A percentile compares a stretch with the other conserved stretches of the same genome.
Conservation (phyloP, 1,140 invertebrate species). For the Ceratina calcarata region DNA sequence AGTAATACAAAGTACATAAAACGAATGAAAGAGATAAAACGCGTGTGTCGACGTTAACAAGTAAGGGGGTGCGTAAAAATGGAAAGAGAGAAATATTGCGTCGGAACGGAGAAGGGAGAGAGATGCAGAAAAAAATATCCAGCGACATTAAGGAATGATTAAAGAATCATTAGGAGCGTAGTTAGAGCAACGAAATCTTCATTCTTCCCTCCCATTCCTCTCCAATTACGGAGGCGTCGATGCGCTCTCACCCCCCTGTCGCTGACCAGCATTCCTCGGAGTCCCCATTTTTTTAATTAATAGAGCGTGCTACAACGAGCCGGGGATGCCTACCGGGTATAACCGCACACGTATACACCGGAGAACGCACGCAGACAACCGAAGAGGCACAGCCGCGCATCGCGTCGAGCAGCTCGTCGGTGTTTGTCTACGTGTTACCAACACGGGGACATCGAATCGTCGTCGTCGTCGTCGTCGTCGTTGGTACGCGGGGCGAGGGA, state of each 20-base stretch:
- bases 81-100: not conserved
- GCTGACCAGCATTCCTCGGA: slow-evolving; percentile 58
- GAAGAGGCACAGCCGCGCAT: not conserved
- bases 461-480: not conserved
- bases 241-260: slow-evolving; percentile 42
- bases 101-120: not conserved
- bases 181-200: slow-evolving; percentile 49
- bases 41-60: not conserved
- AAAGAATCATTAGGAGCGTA: slow-evolving; percentile 49
- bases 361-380: not conserved
- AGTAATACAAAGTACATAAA: not conserved
- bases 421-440: slow-evolving; percentile 28
- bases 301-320: slow-evolving; percentile 61
- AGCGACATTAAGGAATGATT: slow-evolving; percentile 46
- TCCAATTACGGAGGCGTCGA: slow-evolving; percentile 58
- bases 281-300: slow-evolving; percentile 67
- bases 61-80: not conserved
- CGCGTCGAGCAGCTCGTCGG: not conserved
- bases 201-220: slow-evolving; percentile 32
- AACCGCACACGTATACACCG: slow-evolving; percentile 14
- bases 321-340: slow-evolving; percentile 48
- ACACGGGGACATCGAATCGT: slow-evolving; percentile 16
- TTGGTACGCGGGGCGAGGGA: slow-evolving; percentile 29
- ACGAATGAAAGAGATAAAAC: not conserved
- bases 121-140: slow-evolving; percentile 1